These are phyloP conservation scores for Cassiopea xamachana DNA, from an alignment of 30 jellyfish, hydroid and myxozoan genomes.

Conservation along the genomic window DNA sequence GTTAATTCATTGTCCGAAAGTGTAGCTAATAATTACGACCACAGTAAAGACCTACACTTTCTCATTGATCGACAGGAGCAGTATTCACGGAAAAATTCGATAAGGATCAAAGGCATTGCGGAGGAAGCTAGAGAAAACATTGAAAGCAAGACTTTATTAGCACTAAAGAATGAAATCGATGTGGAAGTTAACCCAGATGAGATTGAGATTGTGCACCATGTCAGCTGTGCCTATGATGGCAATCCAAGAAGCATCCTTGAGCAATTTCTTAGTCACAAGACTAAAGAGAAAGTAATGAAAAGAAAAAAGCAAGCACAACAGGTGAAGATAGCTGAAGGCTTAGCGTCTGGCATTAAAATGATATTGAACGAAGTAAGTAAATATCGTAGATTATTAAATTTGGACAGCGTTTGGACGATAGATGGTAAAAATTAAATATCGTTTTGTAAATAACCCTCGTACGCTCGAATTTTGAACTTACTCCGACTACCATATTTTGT, in stretches of 20 bases:
- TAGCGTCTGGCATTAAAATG: constrained; percentile 31
- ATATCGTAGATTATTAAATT: neutral
- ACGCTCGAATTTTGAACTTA: constrained; percentile 9
- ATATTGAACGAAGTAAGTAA: neutral
- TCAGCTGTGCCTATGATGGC: constrained; percentile 20
- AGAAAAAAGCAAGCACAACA: constrained; percentile 8
- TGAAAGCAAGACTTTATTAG: neutral
- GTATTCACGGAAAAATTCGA: too few relatives aligned
- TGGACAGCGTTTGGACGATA: constrained; percentile 41
- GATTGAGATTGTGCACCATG: constrained; percentile 32
- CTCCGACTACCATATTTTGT: constrained; percentile 2
- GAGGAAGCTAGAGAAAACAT: constrained; percentile 29
- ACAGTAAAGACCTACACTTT: constrained; percentile 8
- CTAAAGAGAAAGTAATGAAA: constrained; percentile 30
- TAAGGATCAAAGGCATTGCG: neutral
- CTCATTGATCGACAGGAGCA: neutral
- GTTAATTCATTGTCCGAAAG: constrained; percentile 2
- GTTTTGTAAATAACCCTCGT: constrained; percentile 1
- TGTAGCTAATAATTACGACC: constrained; percentile 1
- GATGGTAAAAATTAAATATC: constrained; percentile 25
- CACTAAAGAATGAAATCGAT: constrained; percentile 14
- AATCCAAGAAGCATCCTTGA: constrained; percentile 36
- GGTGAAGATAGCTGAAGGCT: constrained; percentile 8
- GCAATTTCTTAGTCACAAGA: constrained; percentile 29
- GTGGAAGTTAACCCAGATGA: neutral